These are phyloP conservation scores for Lampris incognitus DNA, from an alignment of 2,113 vertebrate genomes.

Conservation along the genomic window DNA sequence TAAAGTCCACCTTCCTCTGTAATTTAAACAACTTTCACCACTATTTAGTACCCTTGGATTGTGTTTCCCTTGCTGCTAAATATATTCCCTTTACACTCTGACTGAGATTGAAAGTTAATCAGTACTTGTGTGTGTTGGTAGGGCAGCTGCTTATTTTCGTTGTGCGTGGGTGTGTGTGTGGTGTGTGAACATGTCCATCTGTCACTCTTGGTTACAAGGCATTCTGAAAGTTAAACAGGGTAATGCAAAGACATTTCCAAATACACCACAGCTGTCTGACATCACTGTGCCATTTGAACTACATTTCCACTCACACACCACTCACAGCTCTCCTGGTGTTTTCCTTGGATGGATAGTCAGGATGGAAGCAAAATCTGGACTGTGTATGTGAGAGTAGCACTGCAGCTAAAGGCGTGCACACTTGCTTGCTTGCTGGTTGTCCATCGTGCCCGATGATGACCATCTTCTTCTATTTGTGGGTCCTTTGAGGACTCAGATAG, in stretches of 20 bases:
- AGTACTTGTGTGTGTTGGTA: not conserved
- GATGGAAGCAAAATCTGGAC: not conserved
- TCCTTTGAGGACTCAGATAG: too few relatives aligned
- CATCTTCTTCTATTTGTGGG: too few relatives aligned
- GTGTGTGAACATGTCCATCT: not conserved
- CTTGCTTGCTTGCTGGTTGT: too few relatives aligned
- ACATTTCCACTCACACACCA: conserved; percentile 9
- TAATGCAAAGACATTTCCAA: not conserved
- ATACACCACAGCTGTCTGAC: not conserved
- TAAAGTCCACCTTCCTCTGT: conserved; percentile 49
- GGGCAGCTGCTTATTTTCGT: not conserved
- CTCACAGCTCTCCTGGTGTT: not conserved
- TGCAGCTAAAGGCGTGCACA: not conserved
- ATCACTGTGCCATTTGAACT: conserved; percentile 2
- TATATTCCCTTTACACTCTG: not conserved
- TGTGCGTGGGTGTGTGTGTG: not conserved
- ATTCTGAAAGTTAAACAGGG: not conserved
- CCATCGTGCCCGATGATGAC: too few relatives aligned
- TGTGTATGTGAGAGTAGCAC: not conserved
- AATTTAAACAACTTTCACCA: conserved; percentile 35
- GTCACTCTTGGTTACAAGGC: conserved; percentile 4
- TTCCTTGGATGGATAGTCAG: not conserved
- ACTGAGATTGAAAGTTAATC: not conserved
- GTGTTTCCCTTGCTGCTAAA: not conserved
- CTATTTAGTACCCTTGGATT: not conserved